Percentiles rank a stretch among this genome's conserved stretches.
phyloP scores from a whole-genome alignment of 1,140 invertebrate species.

The Trichomalopsis sarcophagae region DNA sequence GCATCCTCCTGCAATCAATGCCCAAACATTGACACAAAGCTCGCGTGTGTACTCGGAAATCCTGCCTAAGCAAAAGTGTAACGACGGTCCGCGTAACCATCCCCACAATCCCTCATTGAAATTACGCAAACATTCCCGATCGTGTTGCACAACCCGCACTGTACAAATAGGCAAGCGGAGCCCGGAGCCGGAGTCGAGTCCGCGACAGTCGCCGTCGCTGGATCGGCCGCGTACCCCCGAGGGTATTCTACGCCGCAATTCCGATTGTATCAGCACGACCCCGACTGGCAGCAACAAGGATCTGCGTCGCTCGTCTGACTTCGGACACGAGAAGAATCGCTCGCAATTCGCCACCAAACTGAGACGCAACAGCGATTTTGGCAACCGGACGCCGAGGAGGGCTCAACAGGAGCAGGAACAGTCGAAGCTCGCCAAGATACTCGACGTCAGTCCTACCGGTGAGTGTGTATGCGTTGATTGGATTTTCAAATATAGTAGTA shows the following conservation, averaged over 20 bases:
- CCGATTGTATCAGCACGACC: slow-evolving; percentile 64
- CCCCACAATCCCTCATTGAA: neutral
- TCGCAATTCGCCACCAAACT: slow-evolving; percentile 70
- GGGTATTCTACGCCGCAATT: slow-evolving; percentile 63
- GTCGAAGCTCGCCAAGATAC: slow-evolving; percentile 61
- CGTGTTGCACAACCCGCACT: neutral
- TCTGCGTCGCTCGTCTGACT: slow-evolving; percentile 67
- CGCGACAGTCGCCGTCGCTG: slow-evolving; percentile 43
- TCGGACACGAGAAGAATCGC: slow-evolving; percentile 67
- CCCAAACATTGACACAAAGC: too few species aligned
- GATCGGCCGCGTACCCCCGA: slow-evolving; percentile 57
- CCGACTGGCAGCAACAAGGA: slow-evolving; percentile 63
- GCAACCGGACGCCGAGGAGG: slow-evolving; percentile 66
- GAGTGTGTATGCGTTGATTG: slow-evolving; percentile 1
- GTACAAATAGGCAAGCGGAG: slow-evolving; percentile 18
- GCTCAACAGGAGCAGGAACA: slow-evolving; percentile 58
- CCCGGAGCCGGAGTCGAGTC: slow-evolving; percentile 2
- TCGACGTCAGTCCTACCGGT: slow-evolving; percentile 67
- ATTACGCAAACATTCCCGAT: neutral
- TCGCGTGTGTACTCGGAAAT: too few species aligned
- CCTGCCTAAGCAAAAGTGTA: too few species aligned
- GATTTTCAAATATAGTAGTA: too few species aligned
- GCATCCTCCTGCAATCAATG: too few species aligned
- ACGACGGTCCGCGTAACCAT: neutral
- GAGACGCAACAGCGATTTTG: slow-evolving; percentile 70